Evolutionary conservation across 2,797 vertebrate genomes (phyloP).

Genomic region (Spondyliosoma cantharus): DNA sequence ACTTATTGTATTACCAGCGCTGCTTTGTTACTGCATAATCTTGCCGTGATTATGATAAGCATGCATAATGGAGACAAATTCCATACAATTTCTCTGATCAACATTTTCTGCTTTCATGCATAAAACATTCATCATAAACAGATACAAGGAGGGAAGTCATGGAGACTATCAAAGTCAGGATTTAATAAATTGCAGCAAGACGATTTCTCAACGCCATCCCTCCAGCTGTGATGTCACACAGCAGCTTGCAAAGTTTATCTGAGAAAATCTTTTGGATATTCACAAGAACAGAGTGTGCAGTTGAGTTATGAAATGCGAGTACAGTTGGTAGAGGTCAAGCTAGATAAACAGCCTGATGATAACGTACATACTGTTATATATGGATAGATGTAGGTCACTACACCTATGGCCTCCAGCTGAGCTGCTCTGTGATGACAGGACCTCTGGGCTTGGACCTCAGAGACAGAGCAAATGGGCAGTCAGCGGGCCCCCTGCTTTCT

Average conservation of each 20-base stretch:
- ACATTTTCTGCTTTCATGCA: conserved; percentile 77
- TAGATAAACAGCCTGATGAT: conserved; percentile 69
- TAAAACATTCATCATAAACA: conserved; percentile 77
- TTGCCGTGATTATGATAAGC: conserved; percentile 79
- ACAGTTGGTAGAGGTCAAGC: conserved; percentile 70
- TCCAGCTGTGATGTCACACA: conserved; percentile 50
- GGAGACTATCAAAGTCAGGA: conserved; percentile 68
- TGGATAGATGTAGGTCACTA: conserved; percentile 75
- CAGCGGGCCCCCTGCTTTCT: conserved; percentile 76
- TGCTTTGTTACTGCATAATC: conserved; percentile 79
- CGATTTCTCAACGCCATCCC: conserved; percentile 35
- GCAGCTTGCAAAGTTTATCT: conserved; percentile 45
- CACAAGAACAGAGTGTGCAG: conserved; percentile 9
- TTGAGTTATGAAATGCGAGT: conserved; percentile 19
- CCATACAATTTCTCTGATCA: conserved; percentile 75
- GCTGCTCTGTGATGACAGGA: conserved; percentile 74
- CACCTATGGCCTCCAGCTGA: conserved; percentile 75
- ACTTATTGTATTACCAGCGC: conserved; percentile 70
- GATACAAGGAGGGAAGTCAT: conserved; percentile 61
- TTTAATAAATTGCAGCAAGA: conserved; percentile 62
- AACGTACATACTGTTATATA: conserved; percentile 72
- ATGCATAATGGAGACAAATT: conserved; percentile 81
- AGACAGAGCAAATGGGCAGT: conserved; percentile 77
- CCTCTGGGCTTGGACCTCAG: conserved; percentile 71
- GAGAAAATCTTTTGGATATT: conserved; percentile 11